Base-by-base conservation (phyloP, 2,888 invertebrate genomes). In the Muschampia plurimacula region DNA sequence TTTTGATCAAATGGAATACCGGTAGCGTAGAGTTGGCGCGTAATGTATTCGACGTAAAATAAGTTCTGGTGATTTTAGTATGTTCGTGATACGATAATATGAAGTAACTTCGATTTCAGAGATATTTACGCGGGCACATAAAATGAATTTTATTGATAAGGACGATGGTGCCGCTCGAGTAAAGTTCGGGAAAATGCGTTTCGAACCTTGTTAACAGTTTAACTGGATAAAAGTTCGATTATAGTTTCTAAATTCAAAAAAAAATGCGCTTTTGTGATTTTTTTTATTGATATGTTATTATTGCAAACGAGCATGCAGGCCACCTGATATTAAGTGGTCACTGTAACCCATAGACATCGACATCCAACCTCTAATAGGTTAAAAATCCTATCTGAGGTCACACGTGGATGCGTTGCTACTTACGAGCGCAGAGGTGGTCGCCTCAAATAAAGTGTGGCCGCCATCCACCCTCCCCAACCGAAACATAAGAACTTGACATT, bases 81-180 rank as follows among this genome's bases (percentile, higher is more conserved):
- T 13, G 41, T 57, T 41, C n/a, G 39, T 55, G 44, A 46, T 59
- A 59, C 57, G 57, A 65, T 63, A 55, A 63, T 65, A 70, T 70
- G 70, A 70, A 70, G 64, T 70, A 59, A 70, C 70, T 70, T 70
- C 66, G 66, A 71, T 67, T 71, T 67, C 49, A 28, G 71, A 71
- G 49, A 71, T 71, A 71, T 65, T 70, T 71, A 71, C 66, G 65
- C 49, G 60, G 62, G 59, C 41, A 72, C 62, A 72, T 72, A 67
- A 67, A 71, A 71, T 71, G 60, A 71, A 67, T 72, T 65, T 72
- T 67, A 67, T 67, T 62, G 72, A 72, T 67, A 72, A 71, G 65
- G 59, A 49, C 39, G 41, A 64, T 65, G 57, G 57, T 57, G 57
- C 59, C 46, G 36, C 44, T 44, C 44, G 69, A 41, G 57, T 41